Evolutionary conservation across 2,797 vertebrate species (phyloP), one percentile per base, ranked within the genome.

Genomic region (Gouania willdenowi): DNA sequence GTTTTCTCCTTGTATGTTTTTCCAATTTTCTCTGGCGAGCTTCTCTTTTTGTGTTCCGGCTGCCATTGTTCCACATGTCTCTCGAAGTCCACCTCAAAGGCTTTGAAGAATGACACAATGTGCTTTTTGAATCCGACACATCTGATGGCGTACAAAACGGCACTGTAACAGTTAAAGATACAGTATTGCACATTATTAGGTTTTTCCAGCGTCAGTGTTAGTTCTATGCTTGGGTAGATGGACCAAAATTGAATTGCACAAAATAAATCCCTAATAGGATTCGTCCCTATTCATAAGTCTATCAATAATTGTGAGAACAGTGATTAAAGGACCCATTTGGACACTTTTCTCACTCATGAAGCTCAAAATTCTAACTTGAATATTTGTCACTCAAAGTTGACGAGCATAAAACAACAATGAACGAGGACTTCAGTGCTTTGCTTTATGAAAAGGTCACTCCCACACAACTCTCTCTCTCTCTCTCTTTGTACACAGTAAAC

Each of bases 381-480:
- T 79, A 61, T 51, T 52, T 71, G 48, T 63, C 58, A 75, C 35
- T 56, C 46, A 43, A 56, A 72, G 66, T 79, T 83, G 79, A 84
- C 82, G 81, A 82, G 71, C 70, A 69, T 61, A 40, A 77, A 80
- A 74, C 69, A 71, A 69, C 49, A 59, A 61, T 77, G 63, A 66
- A 72, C 54, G 49, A 61, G 32, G 46, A 76, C 58, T 53, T 67
- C 65, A 83, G 66, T 70, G 60, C 63, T 79, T 75, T 75, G 51
- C 74, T 71, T 63, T 57, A 47, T 38, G 57, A 84, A n/a, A 84
- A 86, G 80, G 80, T 83, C 76, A 81, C 72, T 71, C 66, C 74
- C 53, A 81, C 69, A 71, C 61, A 69, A 79, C 20, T 20, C 19
- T 66, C 60, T 73, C 63, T 59, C 69, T 69, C 66, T 57, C 57